Conservation (phyloP, 2,113 vertebrate species). For the Pristiophorus japonicus region DNA sequence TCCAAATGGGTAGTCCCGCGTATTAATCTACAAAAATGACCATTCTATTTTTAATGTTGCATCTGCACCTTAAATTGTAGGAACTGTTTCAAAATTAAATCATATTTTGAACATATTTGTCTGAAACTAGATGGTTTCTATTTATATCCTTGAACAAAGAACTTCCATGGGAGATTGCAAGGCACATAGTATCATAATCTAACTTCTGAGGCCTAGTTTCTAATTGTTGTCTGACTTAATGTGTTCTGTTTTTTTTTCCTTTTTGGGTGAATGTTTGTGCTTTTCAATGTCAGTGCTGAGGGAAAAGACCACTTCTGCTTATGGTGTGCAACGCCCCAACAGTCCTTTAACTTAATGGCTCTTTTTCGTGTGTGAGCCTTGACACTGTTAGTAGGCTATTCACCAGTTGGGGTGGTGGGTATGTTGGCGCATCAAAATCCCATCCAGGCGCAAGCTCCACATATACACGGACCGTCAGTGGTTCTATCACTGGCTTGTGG, state of each 20-base stretch:
- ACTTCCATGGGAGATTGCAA: background rate
- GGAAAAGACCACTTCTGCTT: background rate
- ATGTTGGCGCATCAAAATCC: background rate
- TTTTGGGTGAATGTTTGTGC: background rate
- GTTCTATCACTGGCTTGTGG: background rate
- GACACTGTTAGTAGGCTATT: background rate
- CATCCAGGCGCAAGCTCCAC: background rate
- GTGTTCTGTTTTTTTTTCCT: background rate
- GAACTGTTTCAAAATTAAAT: background rate
- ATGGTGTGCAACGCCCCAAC: background rate
- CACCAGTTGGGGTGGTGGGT: background rate
- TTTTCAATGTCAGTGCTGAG: background rate
- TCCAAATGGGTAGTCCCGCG: accelerated
- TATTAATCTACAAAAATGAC: background rate
- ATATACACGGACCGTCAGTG: background rate
- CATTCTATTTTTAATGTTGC: background rate
- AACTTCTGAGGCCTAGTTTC: background rate
- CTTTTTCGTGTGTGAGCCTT: background rate
- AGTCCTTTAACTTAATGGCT: background rate
- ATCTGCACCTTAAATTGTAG: background rate
- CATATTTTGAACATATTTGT: background rate
- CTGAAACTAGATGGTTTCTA: background rate
- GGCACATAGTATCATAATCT: background rate
- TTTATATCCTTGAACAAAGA: background rate
- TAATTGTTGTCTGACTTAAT: background rate